Base-by-base conservation (phyloP, 2,113 vertebrate genomes). In the Ictalurus punctatus region DNA sequence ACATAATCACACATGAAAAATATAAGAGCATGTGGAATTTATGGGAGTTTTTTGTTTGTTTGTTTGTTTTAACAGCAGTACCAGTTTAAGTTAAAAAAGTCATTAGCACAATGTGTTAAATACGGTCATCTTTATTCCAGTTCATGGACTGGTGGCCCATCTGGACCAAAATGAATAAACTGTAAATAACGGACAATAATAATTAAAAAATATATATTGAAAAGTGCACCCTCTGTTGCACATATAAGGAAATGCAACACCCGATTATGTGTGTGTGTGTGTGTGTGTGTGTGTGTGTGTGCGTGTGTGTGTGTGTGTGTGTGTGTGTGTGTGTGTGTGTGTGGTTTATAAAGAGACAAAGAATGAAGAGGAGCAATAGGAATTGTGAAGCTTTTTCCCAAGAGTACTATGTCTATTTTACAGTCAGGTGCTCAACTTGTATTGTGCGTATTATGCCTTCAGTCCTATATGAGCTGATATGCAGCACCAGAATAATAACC, bases 151-250 rank as follows among this genome's bases (percentile, higher is more conserved):
- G 37, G 37, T 44, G 21, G 19, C 37, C 21, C 19, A 48, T 76
- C 8, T 12, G 21, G 23, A 25, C 21, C 4, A 54, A 79, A 79
- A 16, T 48, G 12, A 52, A 27, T 52, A 27, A 79, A 14, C 5
- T 80, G 14, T n/a, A 19, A 30, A n/a, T 52, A 16, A 79, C 4
- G 7, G 9, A 52, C 2, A 44, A 44, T 44, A 44, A 44, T 44
- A 44, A 48, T 25, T 27, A 52, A 44, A 52, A 83, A 71, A 59
- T 17, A 16, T 14, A 54, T 25, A 19, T 65, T 40, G 76, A 48
- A 83, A 87, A 73, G 67, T 85, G 86, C 44, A 59, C 90, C 88
- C 83, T 91, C 90, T 91, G 73, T 88, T 91, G 90, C 58, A 67
- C 25, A 21, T 21, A 30, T 48, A 34, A 30, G 56, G 48, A 87